These are phyloP conservation scores for Acrobasis suavella DNA, from an alignment of 2,888 invertebrate species.

Conservation along the genomic window DNA sequence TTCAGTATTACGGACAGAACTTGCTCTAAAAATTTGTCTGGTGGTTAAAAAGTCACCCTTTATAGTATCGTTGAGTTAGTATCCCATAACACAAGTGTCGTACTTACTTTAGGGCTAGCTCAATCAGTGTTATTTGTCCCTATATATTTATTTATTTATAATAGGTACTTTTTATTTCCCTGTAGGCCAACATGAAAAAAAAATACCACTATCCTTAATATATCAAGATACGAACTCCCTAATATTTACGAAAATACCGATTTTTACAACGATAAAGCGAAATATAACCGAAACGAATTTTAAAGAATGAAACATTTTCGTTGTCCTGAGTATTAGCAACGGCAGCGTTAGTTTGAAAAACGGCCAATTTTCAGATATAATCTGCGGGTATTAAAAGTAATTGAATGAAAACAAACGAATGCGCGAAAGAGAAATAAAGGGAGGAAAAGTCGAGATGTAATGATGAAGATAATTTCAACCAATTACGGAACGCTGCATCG, in stretches of 20 bases:
- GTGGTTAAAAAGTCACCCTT: no score
- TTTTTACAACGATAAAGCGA: constrained; percentile 65
- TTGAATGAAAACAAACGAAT: constrained; percentile 78
- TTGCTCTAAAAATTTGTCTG: no score
- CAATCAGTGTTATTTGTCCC: no score
- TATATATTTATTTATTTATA: no score
- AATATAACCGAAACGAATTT: constrained; percentile 1
- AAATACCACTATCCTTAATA: not conserved
- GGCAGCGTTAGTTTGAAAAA: constrained; percentile 34
- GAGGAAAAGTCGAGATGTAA: constrained; percentile 77
- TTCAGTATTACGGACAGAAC: no score
- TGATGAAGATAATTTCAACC: constrained; percentile 79
- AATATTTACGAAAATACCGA: constrained; percentile 81
- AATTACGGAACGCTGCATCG: constrained; percentile 79
- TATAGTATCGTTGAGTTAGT: no score
- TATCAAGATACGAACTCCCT: constrained; percentile 52
- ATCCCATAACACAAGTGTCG: no score
- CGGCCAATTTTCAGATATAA: constrained; percentile 52
- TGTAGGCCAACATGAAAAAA: no score
- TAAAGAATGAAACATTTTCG: constrained; percentile 53
- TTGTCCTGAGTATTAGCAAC: constrained; percentile 44
- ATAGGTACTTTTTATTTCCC: no score
- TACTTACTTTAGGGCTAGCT: no score
- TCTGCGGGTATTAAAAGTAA: constrained; percentile 68
- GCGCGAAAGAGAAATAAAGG: constrained; percentile 69